phyloP scores from a whole-genome alignment of 2,113 vertebrate species.

The Phrynocephalus versicolor region DNA sequence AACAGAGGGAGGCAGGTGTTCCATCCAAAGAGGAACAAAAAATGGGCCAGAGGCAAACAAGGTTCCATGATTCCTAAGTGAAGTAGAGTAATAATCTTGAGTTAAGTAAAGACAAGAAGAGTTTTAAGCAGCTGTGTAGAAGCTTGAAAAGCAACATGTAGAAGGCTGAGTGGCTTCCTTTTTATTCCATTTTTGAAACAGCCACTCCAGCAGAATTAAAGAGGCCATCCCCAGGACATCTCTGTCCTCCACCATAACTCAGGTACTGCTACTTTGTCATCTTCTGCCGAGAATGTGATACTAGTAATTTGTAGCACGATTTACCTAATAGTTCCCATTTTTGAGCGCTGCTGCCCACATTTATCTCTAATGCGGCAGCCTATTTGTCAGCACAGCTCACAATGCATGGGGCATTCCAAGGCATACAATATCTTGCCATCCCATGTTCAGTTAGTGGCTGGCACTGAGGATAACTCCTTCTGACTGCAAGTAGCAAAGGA shows the following conservation, averaged over 20 bases:
- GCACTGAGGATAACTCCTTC: slow-evolving; percentile 12
- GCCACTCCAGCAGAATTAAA: background rate
- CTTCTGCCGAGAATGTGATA: background rate
- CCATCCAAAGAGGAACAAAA: background rate
- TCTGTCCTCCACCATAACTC: background rate
- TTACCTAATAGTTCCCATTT: slow-evolving; percentile 14
- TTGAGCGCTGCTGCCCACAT: background rate
- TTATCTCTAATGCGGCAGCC: background rate
- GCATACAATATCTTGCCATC: background rate
- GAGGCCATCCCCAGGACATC: background rate
- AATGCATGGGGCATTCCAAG: background rate
- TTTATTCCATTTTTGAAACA: background rate
- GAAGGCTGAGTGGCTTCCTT: background rate
- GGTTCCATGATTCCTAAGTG: background rate
- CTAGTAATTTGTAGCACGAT: background rate
- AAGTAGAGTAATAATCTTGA: background rate
- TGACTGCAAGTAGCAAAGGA: background rate
- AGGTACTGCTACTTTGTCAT: background rate
- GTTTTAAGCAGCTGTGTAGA: too few relatives aligned
- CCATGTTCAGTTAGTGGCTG: too few relatives aligned
- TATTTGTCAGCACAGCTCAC: background rate
- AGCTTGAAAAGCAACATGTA: background rate
- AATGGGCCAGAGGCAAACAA: background rate
- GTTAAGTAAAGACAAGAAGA: background rate
- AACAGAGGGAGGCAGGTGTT: background rate